A percentile compares a stretch with the other conserved stretches of the same genome.
Evolutionary conservation across 2,797 vertebrate species (phyloP).

Genomic region (Trachops cirrhosus): DNA sequence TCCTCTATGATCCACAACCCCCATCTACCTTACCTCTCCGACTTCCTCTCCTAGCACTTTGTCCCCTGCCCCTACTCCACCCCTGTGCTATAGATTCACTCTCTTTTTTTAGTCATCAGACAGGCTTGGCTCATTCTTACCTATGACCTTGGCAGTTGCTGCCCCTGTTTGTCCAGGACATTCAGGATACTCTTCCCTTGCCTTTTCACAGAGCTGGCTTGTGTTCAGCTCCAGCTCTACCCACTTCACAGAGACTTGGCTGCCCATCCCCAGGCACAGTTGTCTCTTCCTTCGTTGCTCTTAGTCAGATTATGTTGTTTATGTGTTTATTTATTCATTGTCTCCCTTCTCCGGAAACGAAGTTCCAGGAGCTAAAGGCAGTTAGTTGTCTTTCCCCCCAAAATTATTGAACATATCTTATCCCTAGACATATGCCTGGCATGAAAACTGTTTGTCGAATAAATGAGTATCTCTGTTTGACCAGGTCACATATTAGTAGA

Average conservation of each 20-base stretch:
- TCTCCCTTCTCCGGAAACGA: not conserved
- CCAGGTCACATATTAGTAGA: not conserved
- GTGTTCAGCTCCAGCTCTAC: not conserved
- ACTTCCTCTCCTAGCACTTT: not conserved
- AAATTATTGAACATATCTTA: not conserved
- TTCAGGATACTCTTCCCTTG: not conserved
- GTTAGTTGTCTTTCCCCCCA: not conserved
- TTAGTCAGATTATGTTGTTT: not conserved
- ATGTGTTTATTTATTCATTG: not conserved
- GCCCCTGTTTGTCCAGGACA: not conserved
- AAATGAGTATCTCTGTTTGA: not conserved
- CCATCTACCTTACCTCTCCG: slow-evolving; percentile 17
- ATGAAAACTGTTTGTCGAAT: not conserved
- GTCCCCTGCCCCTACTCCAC: not conserved
- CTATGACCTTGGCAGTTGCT: not conserved
- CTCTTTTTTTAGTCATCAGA: not conserved
- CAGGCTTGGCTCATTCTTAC: not conserved
- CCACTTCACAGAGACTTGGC: not conserved
- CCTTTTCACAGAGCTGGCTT: not conserved
- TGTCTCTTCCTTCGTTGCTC: not conserved
- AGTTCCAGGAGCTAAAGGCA: not conserved
- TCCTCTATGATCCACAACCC: not conserved
- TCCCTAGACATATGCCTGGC: not conserved
- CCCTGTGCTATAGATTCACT: too few relatives aligned
- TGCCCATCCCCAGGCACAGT: not conserved